These are phyloP conservation scores for Asbolus verrucosus DNA, from an alignment of 1,140 invertebrate genomes.

Conservation along the genomic window DNA sequence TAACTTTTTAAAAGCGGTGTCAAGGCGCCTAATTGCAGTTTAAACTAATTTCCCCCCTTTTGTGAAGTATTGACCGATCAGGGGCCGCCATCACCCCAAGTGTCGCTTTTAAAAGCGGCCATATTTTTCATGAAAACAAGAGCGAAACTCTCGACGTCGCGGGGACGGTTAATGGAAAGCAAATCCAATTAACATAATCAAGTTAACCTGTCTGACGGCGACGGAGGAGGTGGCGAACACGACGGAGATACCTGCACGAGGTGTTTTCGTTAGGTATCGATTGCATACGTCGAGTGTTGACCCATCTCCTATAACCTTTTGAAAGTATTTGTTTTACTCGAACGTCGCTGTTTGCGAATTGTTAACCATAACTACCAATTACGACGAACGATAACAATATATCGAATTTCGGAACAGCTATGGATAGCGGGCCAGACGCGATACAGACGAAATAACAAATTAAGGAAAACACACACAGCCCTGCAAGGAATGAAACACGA, in stretches of 20 bases:
- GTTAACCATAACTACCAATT: conserved; percentile 31
- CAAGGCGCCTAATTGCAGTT: conserved; percentile 20
- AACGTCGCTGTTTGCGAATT: conserved; percentile 29
- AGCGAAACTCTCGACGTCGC: conserved; percentile 39
- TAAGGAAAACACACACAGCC: conserved; percentile 2
- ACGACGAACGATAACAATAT: conserved; percentile 25
- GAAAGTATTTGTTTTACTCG: conserved; percentile 35
- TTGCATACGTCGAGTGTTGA: conserved; percentile 16
- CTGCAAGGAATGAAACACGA: too few relatives aligned
- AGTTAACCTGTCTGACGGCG: conserved; percentile 40
- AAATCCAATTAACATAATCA: conserved; percentile 46
- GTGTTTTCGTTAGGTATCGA: conserved; percentile 38
- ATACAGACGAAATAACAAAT: not conserved
- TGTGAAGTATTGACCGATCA: conserved; percentile 27
- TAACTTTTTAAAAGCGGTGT: not conserved
- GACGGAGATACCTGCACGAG: conserved; percentile 15
- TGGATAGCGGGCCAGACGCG: not conserved
- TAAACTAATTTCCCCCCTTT: conserved; percentile 27
- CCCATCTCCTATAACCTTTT: conserved; percentile 31
- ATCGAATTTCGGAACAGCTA: conserved; percentile 14
- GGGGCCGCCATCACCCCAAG: not conserved
- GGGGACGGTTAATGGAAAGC: conserved; percentile 41
- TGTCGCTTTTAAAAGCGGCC: conserved; percentile 27
- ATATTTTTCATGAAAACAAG: conserved; percentile 41
- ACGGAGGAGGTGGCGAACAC: conserved; percentile 17